Percentiles rank a stretch among this genome's conserved stretches.
Conservation (phyloP, 2,113 vertebrate species). For the Empidonax traillii region DNA sequence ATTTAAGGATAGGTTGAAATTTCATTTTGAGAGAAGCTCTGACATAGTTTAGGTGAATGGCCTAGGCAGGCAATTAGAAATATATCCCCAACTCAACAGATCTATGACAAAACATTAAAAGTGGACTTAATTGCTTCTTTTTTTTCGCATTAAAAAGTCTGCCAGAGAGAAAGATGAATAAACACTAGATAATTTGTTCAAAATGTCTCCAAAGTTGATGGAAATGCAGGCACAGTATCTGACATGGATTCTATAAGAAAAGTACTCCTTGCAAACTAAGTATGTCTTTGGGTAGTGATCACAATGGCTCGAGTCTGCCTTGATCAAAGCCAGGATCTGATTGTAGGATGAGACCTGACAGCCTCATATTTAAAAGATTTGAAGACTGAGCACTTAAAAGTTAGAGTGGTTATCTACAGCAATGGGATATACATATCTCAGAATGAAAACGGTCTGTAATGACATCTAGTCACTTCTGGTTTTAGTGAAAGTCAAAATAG, state of each 20-base stretch:
- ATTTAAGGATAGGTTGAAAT: background rate
- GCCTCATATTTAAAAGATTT: constrained; percentile 47
- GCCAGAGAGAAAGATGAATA: background rate
- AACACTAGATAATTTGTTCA: background rate
- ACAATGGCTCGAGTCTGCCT: background rate
- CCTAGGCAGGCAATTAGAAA: background rate
- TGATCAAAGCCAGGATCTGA: constrained; percentile 16
- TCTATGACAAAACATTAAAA: background rate
- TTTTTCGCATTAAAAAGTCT: background rate
- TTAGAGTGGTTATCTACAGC: background rate
- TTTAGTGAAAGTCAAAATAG: background rate
- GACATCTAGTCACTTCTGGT: background rate
- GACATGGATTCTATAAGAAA: background rate
- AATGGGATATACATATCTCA: background rate
- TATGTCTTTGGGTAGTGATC: background rate
- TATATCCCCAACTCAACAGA: background rate
- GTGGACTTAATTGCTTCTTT: background rate
- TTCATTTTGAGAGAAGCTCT: background rate
- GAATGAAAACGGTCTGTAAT: background rate
- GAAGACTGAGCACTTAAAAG: constrained; percentile 1
- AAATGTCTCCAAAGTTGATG: background rate
- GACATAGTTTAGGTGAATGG: background rate
- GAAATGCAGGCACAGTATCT: background rate
- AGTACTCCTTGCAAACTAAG: background rate
- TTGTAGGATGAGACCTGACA: background rate